Evolutionary conservation across 2,797 vertebrate genomes (phyloP), one percentile per base, ranked within the genome.

Genomic region (Ataeniobius toweri): DNA sequence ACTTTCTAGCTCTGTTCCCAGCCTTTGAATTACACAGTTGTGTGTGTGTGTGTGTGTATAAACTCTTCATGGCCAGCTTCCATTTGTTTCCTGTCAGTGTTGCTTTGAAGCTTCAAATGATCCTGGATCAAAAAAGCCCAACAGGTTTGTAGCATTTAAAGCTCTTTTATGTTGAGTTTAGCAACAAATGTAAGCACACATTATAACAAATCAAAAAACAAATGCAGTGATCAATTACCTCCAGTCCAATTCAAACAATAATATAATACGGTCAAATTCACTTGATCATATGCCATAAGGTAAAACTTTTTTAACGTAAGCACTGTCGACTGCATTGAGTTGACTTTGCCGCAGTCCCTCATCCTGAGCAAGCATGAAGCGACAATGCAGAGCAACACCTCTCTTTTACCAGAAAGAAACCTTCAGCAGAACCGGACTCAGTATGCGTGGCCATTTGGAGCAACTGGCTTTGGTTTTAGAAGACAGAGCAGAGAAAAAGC

Each of bases 1-100:
- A 78, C 69, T 78, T 75, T 28, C 46, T 28, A n/a, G 22, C 56
- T 12, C 36, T 6, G 73, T 71, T 53, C 16, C 44, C 31, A 14
- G 24, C 9, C 14, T 44, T 73, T 73, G 55, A 73, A 41, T 58
- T 18, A 3, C 13, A 44, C 26, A 58, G 18, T 55, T 46, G 1
- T 46, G 53, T 53, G 69, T 63, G 26, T 31, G 14, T 28, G 55
- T 24, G 55, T 63, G 59, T 31, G 20, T 41, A 44, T 24, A 68
- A 68, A 68, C 65, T 44, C 65, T 68, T 44, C 26, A 26, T 46
- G 44, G 13, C 44, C 67, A 46, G n/a, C 12, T 69, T 68, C 4
- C 10, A 68, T 44, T 68, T 68, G 65, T 68, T 44, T 68, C 44
- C 67, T 46, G 5, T 48, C 67, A 46, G 67, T 26, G 9, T 48